These are phyloP conservation scores for Brachyhypopomus occidentalis DNA, from an alignment of 2,113 vertebrate species.

Conservation along the genomic window DNA sequence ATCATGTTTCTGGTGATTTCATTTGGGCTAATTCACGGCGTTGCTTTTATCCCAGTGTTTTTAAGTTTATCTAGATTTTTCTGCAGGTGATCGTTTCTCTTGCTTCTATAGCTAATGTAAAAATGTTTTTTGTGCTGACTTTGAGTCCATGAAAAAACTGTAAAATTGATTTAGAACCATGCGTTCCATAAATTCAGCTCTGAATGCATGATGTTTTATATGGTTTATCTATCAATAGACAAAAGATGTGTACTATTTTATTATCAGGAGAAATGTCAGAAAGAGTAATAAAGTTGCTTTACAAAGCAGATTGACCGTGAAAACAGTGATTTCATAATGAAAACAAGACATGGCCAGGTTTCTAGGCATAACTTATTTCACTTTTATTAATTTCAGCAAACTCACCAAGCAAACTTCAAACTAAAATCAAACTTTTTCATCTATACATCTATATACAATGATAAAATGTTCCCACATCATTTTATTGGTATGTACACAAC, in stretches of 20 bases:
- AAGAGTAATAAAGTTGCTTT: not conserved
- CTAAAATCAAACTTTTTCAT: constrained; percentile 55
- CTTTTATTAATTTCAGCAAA: constrained; percentile 43
- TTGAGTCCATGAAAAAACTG: not conserved
- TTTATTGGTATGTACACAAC: constrained; percentile 52
- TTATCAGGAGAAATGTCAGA: no score
- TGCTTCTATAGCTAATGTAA: not conserved
- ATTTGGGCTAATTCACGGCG: constrained; percentile 72
- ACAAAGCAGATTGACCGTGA: no score
- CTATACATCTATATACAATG: constrained; percentile 71
- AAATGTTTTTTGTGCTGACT: not conserved
- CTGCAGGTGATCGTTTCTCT: constrained; percentile 14
- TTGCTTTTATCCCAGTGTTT: constrained; percentile 80
- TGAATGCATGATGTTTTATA: no score
- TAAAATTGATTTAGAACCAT: no score
- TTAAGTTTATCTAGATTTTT: constrained; percentile 68
- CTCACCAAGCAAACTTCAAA: constrained; percentile 3
- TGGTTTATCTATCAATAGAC: not conserved
- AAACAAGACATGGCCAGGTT: not conserved
- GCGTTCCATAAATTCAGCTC: no score
- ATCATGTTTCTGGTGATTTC: constrained; percentile 76
- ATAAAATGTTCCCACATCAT: constrained; percentile 60
- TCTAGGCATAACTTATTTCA: not conserved
- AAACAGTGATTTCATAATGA: no score
- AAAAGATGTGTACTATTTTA: no score